Conservation (phyloP, 92 coral and sea anemone species). For the Galaxea fascicularis region DNA sequence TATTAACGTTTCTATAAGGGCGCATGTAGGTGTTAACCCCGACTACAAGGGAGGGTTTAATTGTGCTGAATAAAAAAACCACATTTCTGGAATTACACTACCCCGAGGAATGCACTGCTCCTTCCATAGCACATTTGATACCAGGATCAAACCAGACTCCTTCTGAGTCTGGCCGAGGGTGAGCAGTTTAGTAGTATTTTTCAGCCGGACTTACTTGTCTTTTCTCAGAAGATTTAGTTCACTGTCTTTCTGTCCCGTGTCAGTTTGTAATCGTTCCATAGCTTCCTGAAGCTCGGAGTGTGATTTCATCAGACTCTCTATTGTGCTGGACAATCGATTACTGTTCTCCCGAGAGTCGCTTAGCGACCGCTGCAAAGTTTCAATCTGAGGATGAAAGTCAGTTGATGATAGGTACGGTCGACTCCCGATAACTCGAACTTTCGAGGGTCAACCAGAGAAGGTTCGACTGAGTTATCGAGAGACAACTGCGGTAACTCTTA, state of each 20-base stretch:
- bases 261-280: conserved; percentile 89
- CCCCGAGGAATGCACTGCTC: too few species aligned
- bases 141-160: neutral
- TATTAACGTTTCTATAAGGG: neutral
- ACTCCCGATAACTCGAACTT: too few species aligned
- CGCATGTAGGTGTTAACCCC: neutral
- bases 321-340: conserved; percentile 76
- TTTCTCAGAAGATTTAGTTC: conserved; percentile 67
- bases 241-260: conserved; percentile 89
- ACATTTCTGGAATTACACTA: too few species aligned
- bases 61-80: too few species aligned
- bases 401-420: too few species aligned
- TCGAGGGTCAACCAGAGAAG: too few species aligned
- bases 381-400: conserved; percentile 69
- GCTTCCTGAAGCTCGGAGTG: conserved; percentile 92
- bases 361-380: conserved; percentile 81
- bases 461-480: too few species aligned
- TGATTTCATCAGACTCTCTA: conserved; percentile 91
- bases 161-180: neutral
- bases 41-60: too few species aligned
- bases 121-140: too few species aligned
- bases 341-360: conserved; percentile 87
- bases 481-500: too few species aligned
- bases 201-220: conserved; percentile 58
- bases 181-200: neutral